Base-by-base conservation (phyloP, 2,797 vertebrate species). In the Denticeps clupeoides region DNA sequence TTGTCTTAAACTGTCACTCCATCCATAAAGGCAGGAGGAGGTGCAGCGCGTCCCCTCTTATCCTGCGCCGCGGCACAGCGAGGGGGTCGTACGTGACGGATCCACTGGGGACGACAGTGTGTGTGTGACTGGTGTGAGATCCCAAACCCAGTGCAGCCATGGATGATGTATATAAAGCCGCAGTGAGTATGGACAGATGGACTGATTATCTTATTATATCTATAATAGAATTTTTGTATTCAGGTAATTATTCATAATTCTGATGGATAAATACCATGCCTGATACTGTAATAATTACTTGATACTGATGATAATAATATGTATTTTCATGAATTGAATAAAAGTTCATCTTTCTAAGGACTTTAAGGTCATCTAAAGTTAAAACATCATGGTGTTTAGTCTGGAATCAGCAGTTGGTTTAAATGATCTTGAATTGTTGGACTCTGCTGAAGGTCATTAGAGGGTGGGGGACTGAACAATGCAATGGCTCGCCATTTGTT, bases 81-180 rank as follows among this genome's bases (percentile, higher is more conserved):
- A 53, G 32, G 44, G 49, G 51, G 49, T 38, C 37, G 51, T 55
- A n/a, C 49, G 52, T 58, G 52, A 49, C 51, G 49, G 51, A 55
- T 51, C 55, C 53, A 53, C 58, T 47, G 23, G 53, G 33, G 56
- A 63, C 50, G 60, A 53, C 47, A 44, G 41, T 23, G 23, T 15
- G 11, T n/a, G 10, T 25, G 24, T 25, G 38, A 38, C 35, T 38
- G 35, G 38, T 35, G 38, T 38, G 62, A 46, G 49, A 35, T 52
- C 59, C 13, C 65, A 28, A 51, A 48, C 24, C 31, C 37, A 53
- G 31, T 26, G 65, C 59, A 80, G 69, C 56, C 69, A 87, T 87
- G 84, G 84, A 87, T 83, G 84, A 87, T 56, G 84, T 87, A 11
- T 87, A 87, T 64, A 87, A 87, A 76, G 84, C 84, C 71, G 84